Evolutionary conservation across 2,888 invertebrate species (phyloP), one percentile per base, ranked within the genome.

Genomic region (Trilocha varians): DNA sequence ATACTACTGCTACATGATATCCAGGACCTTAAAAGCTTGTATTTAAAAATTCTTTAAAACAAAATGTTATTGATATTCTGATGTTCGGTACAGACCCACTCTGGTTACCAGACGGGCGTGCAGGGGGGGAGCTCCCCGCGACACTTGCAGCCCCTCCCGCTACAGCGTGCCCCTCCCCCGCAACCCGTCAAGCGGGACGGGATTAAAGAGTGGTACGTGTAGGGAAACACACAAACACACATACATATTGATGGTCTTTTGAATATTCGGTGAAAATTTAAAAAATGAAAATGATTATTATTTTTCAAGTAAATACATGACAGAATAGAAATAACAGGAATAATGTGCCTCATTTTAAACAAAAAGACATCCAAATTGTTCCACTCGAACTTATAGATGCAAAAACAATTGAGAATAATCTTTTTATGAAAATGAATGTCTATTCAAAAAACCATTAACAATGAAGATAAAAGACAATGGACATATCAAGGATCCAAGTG

Each of bases 191-290:
- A 94, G 67, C 90, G 93, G 49, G 95, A 95, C 88, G 95, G 96
- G 73, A 94, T 97, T 71, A 97, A 97, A 87, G 97, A 97, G 88
- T 97, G 97, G 97, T 97, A 97, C 79, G 97, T 97, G 79, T 96
- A 93, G 65, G 47, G 37, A 16, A 16, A 17, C 13, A 14, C 13
- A 3, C 2, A 13, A 25, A 25, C 25, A 2, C 25, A 11, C 6
- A 9, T 25, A 9, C 6, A 25, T 25, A 11, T 25, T 25, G 11
- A 25, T 25, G 25, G 25, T 4, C 11, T 25, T 2, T 3, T 25
- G 8, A 25, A 1, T 2, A 5, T 11, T 9, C 5, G 3, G 1
- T 25, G 25, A 9, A 18, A 18, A n/a, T n/a, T n/a, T n/a, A n/a
- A n/a, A n/a, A n/a, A n/a, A n/a, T n/a, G n/a, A n/a, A n/a, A n/a